These are phyloP conservation scores for Tetragonula carbonaria DNA, from an alignment of 2,888 invertebrate genomes.

Conservation along the genomic window DNA sequence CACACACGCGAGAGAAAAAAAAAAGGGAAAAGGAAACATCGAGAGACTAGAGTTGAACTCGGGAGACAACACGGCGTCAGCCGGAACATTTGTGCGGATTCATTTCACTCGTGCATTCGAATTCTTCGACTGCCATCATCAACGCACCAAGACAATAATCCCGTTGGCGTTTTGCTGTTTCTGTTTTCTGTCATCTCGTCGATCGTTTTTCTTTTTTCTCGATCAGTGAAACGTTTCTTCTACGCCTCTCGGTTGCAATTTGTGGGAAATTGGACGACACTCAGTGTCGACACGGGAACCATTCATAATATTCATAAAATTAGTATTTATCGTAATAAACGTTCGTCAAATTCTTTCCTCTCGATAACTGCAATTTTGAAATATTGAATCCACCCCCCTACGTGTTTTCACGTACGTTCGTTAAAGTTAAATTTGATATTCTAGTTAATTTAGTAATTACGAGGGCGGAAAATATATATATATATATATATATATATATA, in stretches of 20 bases:
- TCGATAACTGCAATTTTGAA: not conserved
- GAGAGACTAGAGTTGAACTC: not conserved
- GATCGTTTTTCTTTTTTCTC: not conserved
- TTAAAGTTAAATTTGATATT: not conserved
- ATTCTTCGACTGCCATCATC: not conserved
- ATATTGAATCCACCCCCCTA: no score
- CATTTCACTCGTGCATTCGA: not conserved
- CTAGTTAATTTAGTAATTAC: not conserved
- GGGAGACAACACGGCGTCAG: slow-evolving; percentile 23
- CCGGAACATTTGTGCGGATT: slow-evolving; percentile 3
- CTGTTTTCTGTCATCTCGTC: no score
- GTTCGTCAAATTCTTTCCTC: not conserved
- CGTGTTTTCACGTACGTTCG: no score
- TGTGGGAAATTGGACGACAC: no score
- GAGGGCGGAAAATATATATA: not conserved
- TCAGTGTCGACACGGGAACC: no score
- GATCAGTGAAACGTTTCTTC: no score
- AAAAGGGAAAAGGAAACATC: not conserved
- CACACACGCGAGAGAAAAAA: no score
- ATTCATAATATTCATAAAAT: no score
- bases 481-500: no score
- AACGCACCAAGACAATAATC: not conserved
- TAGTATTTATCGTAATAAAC: no score
- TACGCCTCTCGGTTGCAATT: no score
- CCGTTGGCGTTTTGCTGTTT: not conserved